Evolutionary conservation across 2,888 invertebrate genomes (phyloP).

Genomic region (Drosophila neotestacea): DNA sequence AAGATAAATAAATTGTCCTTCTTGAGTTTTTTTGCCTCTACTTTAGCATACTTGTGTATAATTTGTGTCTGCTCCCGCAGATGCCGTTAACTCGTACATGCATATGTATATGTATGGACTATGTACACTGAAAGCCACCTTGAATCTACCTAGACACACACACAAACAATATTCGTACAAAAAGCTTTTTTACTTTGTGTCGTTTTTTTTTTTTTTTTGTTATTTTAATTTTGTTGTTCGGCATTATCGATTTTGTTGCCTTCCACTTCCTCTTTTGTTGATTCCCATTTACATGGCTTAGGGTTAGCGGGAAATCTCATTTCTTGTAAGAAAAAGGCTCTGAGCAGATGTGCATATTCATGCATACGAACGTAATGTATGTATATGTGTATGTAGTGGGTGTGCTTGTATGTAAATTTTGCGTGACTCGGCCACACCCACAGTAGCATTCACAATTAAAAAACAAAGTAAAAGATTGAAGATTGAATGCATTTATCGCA

Average conservation of each 20-base stretch:
- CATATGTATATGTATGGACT: background rate
- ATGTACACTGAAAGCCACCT: conserved; percentile 2
- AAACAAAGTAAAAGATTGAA: background rate
- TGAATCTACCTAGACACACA: background rate
- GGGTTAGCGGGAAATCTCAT: conserved; percentile 22
- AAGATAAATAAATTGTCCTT: conserved; percentile 15
- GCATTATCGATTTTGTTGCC: conserved; percentile 68
- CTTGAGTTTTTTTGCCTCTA: background rate
- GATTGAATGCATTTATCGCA: background rate
- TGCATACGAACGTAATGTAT: background rate
- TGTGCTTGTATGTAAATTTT: conserved; percentile 28
- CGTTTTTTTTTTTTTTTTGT: conserved; percentile 40
- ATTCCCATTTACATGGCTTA: conserved; percentile 48
- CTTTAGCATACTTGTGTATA: conserved; percentile 4
- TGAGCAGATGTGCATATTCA: conserved; percentile 7
- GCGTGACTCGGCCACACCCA: conserved; percentile 39
- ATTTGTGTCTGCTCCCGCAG: conserved; percentile 8
- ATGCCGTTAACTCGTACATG: conserved; percentile 1
- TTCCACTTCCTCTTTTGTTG: conserved; percentile 44
- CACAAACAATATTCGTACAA: conserved; percentile 14
- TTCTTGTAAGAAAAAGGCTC: conserved; percentile 47
- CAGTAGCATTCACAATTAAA: conserved; percentile 31
- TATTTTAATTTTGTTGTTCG: conserved; percentile 71
- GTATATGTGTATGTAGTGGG: background rate
- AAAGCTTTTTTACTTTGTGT: conserved; percentile 55